phyloP scores from a whole-genome alignment of 2,888 invertebrate species.

The Desoria tigrina region DNA sequence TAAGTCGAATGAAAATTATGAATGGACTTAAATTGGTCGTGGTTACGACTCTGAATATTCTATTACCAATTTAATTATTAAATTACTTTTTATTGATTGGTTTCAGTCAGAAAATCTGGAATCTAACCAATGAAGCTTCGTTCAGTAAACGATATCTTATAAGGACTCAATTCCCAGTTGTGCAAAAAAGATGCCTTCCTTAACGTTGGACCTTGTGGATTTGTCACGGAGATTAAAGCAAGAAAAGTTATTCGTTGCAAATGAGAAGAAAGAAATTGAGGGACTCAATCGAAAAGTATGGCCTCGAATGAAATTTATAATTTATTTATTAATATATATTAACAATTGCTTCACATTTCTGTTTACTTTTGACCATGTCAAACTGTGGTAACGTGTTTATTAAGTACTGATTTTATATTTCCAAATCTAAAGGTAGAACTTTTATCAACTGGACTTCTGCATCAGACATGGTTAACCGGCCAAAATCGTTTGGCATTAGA shows the following conservation, averaged over 20 bases:
- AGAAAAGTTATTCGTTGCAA: slow-evolving; percentile 82
- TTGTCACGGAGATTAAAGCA: slow-evolving; percentile 72
- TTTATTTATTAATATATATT: not conserved
- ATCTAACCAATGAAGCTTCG: too few relatives aligned
- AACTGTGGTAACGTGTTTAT: too few relatives aligned
- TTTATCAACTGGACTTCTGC: slow-evolving; percentile 47
- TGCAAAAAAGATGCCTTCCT: slow-evolving; percentile 39
- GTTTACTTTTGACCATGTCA: slow-evolving; percentile 5
- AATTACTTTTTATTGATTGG: too few relatives aligned
- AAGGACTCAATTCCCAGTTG: too few relatives aligned
- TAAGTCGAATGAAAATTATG: too few relatives aligned
- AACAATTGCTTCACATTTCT: not conserved
- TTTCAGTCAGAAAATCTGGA: too few relatives aligned
- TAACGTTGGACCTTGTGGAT: slow-evolving; percentile 62
- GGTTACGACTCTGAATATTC: too few relatives aligned
- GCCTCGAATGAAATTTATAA: slow-evolving; percentile 44
- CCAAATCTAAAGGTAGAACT: slow-evolving; percentile 43
- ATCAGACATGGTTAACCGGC: slow-evolving; percentile 52
- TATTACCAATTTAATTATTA: too few relatives aligned
- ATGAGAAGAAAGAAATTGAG: slow-evolving; percentile 79
- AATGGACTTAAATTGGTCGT: too few relatives aligned
- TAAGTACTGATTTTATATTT: not conserved
- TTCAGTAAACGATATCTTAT: too few relatives aligned
- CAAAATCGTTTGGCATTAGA: slow-evolving; percentile 50
- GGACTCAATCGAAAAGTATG: slow-evolving; percentile 72